Base-by-base conservation (phyloP, 2,888 invertebrate species). In the Entomobrya multifasciata region DNA sequence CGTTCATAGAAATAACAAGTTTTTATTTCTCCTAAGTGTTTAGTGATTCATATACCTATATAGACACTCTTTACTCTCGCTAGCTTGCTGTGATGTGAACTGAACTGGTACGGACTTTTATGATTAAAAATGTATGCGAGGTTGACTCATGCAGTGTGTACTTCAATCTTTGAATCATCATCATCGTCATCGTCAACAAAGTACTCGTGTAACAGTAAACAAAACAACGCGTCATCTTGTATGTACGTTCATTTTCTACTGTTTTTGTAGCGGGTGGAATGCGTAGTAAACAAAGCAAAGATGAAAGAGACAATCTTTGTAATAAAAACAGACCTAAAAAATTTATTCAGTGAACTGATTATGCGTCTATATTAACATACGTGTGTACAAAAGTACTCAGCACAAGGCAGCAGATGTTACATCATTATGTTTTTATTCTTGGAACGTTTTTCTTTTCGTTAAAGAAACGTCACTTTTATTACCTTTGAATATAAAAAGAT, bases 321-420 rank as follows among this genome's bases (percentile, higher is more conserved):
- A 36, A 62, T 36, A 62, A 62, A 36, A n/a, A 60, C 4, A 36
- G 8, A 36, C 36, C 36, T 13, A 3, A 27, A n/a, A 36, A 27
- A 13, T n/a, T 62, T 27, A 62, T 62, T 62, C 62, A 62, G 27
- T 25, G 30, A 62, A 62, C 62, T 62, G 62, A 30, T 62, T 62
- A 25, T 15, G 30, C 36, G 27, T 60, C 6, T 60, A 60, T 60
- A 13, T 62, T n/a, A n/a, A 62, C 8, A 8, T 36, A 36, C 36
- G 4, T 36, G 8, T 36, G 8, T 6, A 36, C 5, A 36, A 36
- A 36, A 8, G 36, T 6, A 8, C 15, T 27, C 30, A 62, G 30
- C 22, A 70, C 47, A n/a, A 67, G 6, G 70, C 70, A 74, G 74
- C 74, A 25, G 74, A 49, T 74, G 74, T 74, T 52, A 52, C 52